These are phyloP conservation scores for Cardiocondyla obscurior DNA, from an alignment of 1,140 invertebrate genomes.

Conservation along the genomic window DNA sequence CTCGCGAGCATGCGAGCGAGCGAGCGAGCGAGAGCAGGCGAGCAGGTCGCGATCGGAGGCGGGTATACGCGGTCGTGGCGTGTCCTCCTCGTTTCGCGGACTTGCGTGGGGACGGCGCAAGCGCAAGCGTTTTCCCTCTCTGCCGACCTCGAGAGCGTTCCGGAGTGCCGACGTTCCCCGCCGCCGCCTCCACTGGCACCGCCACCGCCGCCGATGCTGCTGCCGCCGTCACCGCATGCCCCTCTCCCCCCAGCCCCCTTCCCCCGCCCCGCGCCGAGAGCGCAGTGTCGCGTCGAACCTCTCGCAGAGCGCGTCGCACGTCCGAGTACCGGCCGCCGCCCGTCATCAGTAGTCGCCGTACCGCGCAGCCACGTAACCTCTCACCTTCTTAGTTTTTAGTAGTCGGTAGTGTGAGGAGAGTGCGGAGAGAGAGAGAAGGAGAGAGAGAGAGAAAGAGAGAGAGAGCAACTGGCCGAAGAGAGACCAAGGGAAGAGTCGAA, in stretches of 20 bases:
- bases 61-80: slow-evolving; percentile 69
- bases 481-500: slow-evolving; percentile 48
- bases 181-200: slow-evolving; percentile 46
- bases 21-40: slow-evolving; percentile 62
- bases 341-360: slow-evolving; percentile 86
- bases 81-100: slow-evolving; percentile 47
- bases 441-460: slow-evolving; percentile 5
- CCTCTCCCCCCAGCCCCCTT: slow-evolving; percentile 59
- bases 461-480: slow-evolving; percentile 10
- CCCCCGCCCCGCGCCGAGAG: slow-evolving; percentile 77
- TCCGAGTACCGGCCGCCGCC: slow-evolving; percentile 87
- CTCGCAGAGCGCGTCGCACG: slow-evolving; percentile 86
- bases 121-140: slow-evolving; percentile 66
- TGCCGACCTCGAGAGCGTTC: slow-evolving; percentile 58
- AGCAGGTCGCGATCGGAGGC: slow-evolving; percentile 72
- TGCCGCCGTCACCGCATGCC: slow-evolving; percentile 40
- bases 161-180: slow-evolving; percentile 47
- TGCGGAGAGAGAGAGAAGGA: slow-evolving; percentile 58
- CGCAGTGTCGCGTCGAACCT: slow-evolving; percentile 90
- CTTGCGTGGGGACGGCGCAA: slow-evolving; percentile 65
- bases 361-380: slow-evolving; percentile 85
- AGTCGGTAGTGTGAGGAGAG: slow-evolving; percentile 80
- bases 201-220: slow-evolving; percentile 41
- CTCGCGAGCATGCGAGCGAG: slow-evolving; percentile 49
- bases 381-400: slow-evolving; percentile 88